Conservation (phyloP, 2,797 vertebrate species). For the Pelochelys cantorii region DNA sequence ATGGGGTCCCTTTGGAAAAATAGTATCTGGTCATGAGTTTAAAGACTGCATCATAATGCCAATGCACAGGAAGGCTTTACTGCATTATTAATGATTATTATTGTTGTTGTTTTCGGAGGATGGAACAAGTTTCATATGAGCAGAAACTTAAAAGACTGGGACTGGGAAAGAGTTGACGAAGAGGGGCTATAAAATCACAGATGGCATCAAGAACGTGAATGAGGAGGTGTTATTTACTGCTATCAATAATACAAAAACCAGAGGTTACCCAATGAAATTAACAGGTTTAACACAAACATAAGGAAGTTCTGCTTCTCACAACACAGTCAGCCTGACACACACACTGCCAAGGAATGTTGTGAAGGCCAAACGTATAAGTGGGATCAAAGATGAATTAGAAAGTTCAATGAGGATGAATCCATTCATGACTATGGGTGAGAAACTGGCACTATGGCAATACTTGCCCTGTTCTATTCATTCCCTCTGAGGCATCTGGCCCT, state of each 20-base stretch:
- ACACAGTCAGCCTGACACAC: not conserved
- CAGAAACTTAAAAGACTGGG: not conserved
- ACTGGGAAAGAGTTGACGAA: not conserved
- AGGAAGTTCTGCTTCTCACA: not conserved
- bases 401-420: not conserved
- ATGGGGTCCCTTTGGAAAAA: not conserved
- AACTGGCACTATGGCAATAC: no score
- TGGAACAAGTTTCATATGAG: not conserved
- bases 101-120: not conserved
- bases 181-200: not conserved
- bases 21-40: not conserved
- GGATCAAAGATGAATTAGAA: not conserved
- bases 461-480: no score
- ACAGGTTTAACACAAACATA: not conserved
- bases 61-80: not conserved
- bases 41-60: not conserved
- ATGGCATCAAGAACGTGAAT: not conserved
- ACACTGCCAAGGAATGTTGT: not conserved
- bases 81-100: not conserved
- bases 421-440: no score
- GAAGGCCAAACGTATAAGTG: not conserved
- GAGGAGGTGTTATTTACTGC: not conserved
- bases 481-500: no score
- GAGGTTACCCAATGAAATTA: not conserved
- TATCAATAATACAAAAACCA: not conserved